A percentile compares a stretch with the other conserved stretches of the same genome.
These are phyloP conservation scores for Hyposoter didymator DNA, from an alignment of 2,888 invertebrate species.

Conservation along the genomic window DNA sequence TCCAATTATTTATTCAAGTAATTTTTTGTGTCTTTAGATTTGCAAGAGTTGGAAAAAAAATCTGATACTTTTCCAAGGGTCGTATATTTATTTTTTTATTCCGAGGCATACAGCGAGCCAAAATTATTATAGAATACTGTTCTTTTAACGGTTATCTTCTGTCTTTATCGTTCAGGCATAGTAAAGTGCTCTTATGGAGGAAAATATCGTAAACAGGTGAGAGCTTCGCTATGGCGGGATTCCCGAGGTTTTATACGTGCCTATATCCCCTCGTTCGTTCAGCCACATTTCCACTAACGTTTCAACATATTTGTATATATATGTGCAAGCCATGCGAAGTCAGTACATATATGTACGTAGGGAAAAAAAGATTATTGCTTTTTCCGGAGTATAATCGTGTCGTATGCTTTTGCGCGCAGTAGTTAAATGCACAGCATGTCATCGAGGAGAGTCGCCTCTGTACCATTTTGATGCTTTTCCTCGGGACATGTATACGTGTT, in stretches of 20 bases:
- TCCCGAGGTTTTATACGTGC: slow-evolving; percentile 31
- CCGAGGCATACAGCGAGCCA: not conserved
- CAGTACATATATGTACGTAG: not conserved
- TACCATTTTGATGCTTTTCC: slow-evolving; percentile 29
- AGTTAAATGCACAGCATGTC: slow-evolving; percentile 44
- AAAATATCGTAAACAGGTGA: slow-evolving; percentile 42
- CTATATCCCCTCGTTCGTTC: slow-evolving; percentile 16
- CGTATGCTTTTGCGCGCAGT: slow-evolving; percentile 34
- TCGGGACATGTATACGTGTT: not conserved
- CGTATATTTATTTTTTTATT: not conserved
- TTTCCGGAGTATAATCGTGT: slow-evolving; percentile 45
- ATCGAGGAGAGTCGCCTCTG: slow-evolving; percentile 37
- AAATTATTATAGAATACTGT: slow-evolving; percentile 10
- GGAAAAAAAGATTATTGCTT: slow-evolving; percentile 42
- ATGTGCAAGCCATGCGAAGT: not conserved
- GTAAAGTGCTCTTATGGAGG: slow-evolving; percentile 12
- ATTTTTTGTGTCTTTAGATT: not conserved
- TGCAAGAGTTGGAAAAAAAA: not conserved
- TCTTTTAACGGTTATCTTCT: slow-evolving; percentile 30
- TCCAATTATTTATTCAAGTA: not conserved
- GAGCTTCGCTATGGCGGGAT: slow-evolving; percentile 21
- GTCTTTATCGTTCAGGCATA: slow-evolving; percentile 26
- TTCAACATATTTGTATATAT: slow-evolving; percentile 1
- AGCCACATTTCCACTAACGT: not conserved
- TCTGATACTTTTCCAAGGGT: not conserved